Evolutionary conservation across 1,140 invertebrate species (phyloP).

Genomic region (Yoshiicerus persimilis): DNA sequence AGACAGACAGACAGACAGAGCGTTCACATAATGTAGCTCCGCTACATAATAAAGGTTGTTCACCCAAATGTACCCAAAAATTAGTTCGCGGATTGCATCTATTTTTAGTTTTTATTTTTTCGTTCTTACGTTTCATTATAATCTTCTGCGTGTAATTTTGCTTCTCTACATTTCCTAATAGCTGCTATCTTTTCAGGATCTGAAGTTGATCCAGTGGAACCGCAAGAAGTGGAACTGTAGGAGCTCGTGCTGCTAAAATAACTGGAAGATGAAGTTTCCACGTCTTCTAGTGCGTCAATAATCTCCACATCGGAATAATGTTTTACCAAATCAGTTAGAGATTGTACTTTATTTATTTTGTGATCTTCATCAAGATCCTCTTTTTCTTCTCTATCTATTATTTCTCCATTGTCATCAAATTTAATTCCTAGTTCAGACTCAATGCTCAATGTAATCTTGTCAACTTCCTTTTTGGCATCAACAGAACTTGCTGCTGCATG

Average conservation of each 20-base stretch:
- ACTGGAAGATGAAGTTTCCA: too few species aligned
- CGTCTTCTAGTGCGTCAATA: too few species aligned
- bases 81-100: too few species aligned
- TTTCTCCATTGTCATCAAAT: background rate
- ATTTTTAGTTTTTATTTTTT: too few species aligned
- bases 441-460: background rate
- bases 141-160: background rate
- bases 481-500: too few species aligned
- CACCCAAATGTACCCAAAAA: too few species aligned
- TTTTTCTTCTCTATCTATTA: background rate
- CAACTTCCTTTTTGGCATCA: background rate
- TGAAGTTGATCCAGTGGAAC: background rate
- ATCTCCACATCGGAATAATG: background rate
- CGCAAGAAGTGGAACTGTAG: too few species aligned
- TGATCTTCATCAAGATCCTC: background rate
- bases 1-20: too few species aligned
- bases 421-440: background rate
- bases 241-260: too few species aligned
- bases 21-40: too few species aligned
- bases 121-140: background rate
- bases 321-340: background rate
- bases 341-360: background rate
- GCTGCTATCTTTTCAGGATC: background rate
- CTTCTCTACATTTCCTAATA: background rate
- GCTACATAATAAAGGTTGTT: too few species aligned